These are phyloP conservation scores for Craterocephalus amniculus DNA, from an alignment of 2,797 vertebrate species.

Conservation along the genomic window DNA sequence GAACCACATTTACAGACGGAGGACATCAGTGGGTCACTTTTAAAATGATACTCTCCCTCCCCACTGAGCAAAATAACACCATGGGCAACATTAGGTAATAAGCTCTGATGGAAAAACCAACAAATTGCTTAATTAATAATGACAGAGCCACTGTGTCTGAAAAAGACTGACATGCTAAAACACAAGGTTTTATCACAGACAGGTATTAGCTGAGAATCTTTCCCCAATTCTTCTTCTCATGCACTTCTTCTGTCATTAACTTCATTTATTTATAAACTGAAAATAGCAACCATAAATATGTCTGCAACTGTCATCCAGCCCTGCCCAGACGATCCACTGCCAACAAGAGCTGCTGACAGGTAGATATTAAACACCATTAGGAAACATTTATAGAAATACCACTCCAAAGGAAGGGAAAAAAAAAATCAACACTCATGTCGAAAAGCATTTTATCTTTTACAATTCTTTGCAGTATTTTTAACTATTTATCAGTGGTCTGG, in stretches of 20 bases:
- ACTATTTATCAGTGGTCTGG: neutral
- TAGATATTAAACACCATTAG: conserved; percentile 6
- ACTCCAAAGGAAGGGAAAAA: neutral
- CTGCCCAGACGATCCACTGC: conserved; percentile 22
- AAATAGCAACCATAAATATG: neutral
- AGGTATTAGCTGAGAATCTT: neutral
- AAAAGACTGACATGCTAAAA: neutral
- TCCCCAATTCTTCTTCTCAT: neutral
- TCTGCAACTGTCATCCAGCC: conserved; percentile 28
- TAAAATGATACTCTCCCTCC: neutral
- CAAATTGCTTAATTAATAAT: neutral
- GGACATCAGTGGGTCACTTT: neutral
- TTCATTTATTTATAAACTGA: neutral
- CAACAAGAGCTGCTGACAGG: conserved; percentile 41
- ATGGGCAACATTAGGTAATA: neutral
- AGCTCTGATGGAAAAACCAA: neutral
- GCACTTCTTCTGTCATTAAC: neutral
- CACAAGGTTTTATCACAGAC: too few species aligned
- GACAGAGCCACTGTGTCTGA: neutral
- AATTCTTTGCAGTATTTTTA: neutral
- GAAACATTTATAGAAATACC: neutral
- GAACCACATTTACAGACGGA: neutral
- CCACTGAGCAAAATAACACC: neutral
- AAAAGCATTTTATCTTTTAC: neutral
- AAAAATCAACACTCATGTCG: neutral